Percentiles rank a stretch among this genome's conserved stretches.
Evolutionary conservation across 2,113 vertebrate species (phyloP).

Genomic region (Mastomys natalensis): DNA sequence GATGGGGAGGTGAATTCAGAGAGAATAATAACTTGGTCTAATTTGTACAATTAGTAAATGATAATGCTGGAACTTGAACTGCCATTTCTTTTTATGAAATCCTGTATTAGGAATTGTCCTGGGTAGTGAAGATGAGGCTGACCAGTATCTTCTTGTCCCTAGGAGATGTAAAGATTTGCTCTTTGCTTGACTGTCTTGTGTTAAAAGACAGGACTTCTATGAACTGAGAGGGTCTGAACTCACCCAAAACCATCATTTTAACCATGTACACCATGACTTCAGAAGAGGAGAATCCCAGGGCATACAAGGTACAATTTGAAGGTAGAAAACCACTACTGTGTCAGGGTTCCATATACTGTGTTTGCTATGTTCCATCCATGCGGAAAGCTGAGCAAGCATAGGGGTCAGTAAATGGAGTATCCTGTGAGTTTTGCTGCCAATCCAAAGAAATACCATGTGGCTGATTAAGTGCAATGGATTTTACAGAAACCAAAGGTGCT

Average conservation of each 20-base stretch:
- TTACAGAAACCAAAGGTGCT: background rate
- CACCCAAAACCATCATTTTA: background rate
- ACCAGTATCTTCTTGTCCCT: background rate
- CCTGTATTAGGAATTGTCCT: background rate
- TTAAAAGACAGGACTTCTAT: background rate
- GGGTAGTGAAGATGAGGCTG: background rate
- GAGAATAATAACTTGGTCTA: background rate
- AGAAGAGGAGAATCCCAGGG: background rate
- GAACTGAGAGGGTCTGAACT: background rate
- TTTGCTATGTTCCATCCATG: background rate
- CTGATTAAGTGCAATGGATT: background rate
- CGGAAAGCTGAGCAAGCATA: background rate
- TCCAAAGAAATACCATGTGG: background rate
- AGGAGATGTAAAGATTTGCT: background rate
- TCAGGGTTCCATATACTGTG: background rate
- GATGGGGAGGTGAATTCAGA: background rate
- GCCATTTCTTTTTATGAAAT: background rate
- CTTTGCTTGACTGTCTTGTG: background rate
- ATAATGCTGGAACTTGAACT: background rate
- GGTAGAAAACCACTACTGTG: background rate
- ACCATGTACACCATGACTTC: background rate
- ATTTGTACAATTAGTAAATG: conserved; percentile 18
- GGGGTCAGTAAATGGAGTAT: background rate
- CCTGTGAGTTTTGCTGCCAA: background rate
- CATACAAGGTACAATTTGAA: background rate